phyloP scores from a whole-genome alignment of 2,888 invertebrate genomes.

The Noctuana brunneofusca region DNA sequence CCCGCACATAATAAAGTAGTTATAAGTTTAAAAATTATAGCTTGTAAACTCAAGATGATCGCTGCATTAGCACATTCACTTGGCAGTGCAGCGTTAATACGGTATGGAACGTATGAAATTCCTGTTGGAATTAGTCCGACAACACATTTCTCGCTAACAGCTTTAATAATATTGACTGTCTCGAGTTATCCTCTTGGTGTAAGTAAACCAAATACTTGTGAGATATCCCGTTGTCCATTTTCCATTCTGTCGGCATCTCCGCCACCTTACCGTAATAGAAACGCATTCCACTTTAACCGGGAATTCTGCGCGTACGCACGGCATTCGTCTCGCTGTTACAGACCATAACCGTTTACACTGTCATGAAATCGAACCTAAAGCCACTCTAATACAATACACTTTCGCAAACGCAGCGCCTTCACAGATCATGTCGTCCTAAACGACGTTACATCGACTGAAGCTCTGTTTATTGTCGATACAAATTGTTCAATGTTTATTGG shows the following conservation, averaged over 20 bases:
- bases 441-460: constrained; percentile 25
- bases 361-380: neutral
- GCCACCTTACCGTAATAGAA: constrained; percentile 62
- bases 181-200: constrained; percentile 25
- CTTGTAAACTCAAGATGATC: constrained; percentile 14
- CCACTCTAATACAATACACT: neutral
- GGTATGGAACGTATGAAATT: constrained; percentile 29
- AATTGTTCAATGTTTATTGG: constrained; percentile 40
- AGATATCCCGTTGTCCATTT: constrained; percentile 66
- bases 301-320: constrained; percentile 53
- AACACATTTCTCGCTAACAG: constrained; percentile 28
- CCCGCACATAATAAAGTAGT: too few species aligned
- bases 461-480: constrained; percentile 39
- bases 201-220: constrained; percentile 41
- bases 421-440: neutral
- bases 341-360: constrained; percentile 13
- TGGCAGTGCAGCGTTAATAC: constrained; percentile 18
- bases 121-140: constrained; percentile 34
- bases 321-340: constrained; percentile 47
- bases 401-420: neutral
- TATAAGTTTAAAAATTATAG: constrained; percentile 1
- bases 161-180: constrained; percentile 34
- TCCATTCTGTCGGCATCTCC: constrained; percentile 58
- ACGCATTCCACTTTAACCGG: constrained; percentile 61
- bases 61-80: constrained; percentile 9